Conservation (phyloP, 2,113 vertebrate genomes). For the Crotalus viridis region DNA sequence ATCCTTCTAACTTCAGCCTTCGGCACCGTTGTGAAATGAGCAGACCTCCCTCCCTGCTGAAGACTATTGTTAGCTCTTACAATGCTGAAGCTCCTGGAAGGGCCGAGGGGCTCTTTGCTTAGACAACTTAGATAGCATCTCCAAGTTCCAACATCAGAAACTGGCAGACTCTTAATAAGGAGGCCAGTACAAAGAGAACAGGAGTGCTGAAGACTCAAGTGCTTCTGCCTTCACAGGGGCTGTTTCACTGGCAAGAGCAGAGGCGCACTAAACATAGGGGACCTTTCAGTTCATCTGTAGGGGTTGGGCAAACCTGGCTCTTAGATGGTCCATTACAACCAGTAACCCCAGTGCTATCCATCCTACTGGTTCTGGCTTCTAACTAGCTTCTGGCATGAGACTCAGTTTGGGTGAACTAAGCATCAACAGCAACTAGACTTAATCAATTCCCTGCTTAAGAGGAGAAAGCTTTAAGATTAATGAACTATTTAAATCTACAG, state of each 20-base stretch:
- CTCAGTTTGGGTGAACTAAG: not conserved
- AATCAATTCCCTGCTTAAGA: constrained; percentile 16
- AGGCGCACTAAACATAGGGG: not conserved
- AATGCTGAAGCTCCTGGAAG: not conserved
- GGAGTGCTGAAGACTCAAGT: not conserved
- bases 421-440: constrained; percentile 17
- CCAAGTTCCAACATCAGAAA: not conserved
- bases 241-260: not conserved
- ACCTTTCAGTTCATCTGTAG: not conserved
- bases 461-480: constrained; percentile 39
- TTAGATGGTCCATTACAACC: not conserved
- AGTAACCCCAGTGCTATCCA: not conserved
- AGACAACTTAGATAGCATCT: not conserved
- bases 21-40: not conserved
- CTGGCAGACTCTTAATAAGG: constrained; percentile 20
- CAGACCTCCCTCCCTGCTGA: not conserved
- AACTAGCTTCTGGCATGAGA: not conserved
- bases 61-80: not conserved
- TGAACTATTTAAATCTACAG: not conserved
- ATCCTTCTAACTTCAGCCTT: not conserved
- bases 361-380: not conserved
- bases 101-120: not conserved
- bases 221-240: not conserved
- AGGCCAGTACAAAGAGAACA: constrained; percentile 36
- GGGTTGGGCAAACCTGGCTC: not conserved